Base-by-base conservation (phyloP, 2,113 vertebrate genomes). In the Lycocorax pyrrhopterus region DNA sequence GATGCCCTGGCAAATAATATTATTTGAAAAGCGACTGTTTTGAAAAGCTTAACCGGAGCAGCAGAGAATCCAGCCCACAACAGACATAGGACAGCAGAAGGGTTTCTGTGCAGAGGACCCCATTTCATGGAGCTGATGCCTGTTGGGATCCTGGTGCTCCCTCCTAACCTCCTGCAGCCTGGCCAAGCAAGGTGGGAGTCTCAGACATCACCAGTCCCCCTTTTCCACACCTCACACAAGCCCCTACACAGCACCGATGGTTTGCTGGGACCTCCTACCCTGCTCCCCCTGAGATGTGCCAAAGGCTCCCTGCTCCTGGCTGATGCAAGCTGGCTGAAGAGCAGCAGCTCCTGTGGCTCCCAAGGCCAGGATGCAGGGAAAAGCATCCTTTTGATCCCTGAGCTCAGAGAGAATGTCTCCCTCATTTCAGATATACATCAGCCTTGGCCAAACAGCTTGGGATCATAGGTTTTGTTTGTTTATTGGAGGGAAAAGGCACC, bases 381-480 rank as follows among this genome's bases (percentile, higher is more conserved):
- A 84, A 43, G 37, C 35, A 53, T 10, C 29, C 63, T 87, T 94
- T 82, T 90, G 88, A 94, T 92, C 80, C 59, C 84, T 69, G 58
- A 62, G 49, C 84, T 39, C 46, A 30, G 69, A 86, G 47, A 53
- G 30, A 73, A 49, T 2, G 6, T 78, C 75, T 88, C 55, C 47
- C 82, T 90, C 18, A 0, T 79, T 68, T 84, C 44, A 56, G 52
- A 92, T 56, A 78, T 14, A 43, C 43, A 59, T 39, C 63, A 33
- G 72, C 72, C 75, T 78, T 0, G 0, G 69, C 47, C 62, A 75
- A 67, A 88, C 89, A 89, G 76, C 52, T 84, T 19, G 73, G 86
- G 91, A 87, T 93, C 83, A 41, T 6, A 62, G 86, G 86, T 16
- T 86, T 80, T 72, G 75, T 93, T 92, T 97, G 72, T 94, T 96